Evolutionary conservation across 2,888 invertebrate genomes (phyloP).

Genomic region (Onthophagus sagittarius): DNA sequence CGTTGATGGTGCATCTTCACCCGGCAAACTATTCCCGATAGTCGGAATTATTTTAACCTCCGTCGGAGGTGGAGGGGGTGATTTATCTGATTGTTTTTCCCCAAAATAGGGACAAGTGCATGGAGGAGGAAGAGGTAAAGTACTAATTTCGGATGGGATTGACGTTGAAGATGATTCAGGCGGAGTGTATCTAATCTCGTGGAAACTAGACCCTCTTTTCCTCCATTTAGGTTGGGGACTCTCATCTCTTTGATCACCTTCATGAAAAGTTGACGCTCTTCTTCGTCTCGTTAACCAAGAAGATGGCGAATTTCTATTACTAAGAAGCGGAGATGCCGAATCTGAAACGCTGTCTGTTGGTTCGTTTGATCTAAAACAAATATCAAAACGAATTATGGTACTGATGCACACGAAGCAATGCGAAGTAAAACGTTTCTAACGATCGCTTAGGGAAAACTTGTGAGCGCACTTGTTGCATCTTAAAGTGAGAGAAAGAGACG

Average conservation of each 20-base stretch:
- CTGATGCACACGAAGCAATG: background rate
- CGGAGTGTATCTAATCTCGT: conserved; percentile 41
- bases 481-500: background rate
- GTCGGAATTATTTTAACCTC: conserved; percentile 54
- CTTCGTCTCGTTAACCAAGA: conserved; percentile 41
- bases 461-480: background rate
- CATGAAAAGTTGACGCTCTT: conserved; percentile 53
- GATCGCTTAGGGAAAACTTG: background rate
- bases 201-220: conserved; percentile 51
- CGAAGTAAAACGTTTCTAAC: background rate
- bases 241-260: conserved; percentile 46
- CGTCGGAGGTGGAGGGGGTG: conserved; percentile 46
- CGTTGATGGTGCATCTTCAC: background rate
- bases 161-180: conserved; percentile 39
- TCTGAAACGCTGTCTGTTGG: conserved; percentile 39
- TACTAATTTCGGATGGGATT: conserved; percentile 32
- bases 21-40: conserved; percentile 22
- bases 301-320: conserved; percentile 34
- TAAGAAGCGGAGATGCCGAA: conserved; percentile 42
- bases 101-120: conserved; percentile 82
- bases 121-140: conserved; percentile 61
- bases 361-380: conserved; percentile 35
- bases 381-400: background rate
- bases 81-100: conserved; percentile 57
- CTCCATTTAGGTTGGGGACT: conserved; percentile 44